Percentiles rank a stretch among this genome's conserved stretches.
Evolutionary conservation across 2,888 invertebrate genomes (phyloP).

Genomic region (Pinctada fucata): DNA sequence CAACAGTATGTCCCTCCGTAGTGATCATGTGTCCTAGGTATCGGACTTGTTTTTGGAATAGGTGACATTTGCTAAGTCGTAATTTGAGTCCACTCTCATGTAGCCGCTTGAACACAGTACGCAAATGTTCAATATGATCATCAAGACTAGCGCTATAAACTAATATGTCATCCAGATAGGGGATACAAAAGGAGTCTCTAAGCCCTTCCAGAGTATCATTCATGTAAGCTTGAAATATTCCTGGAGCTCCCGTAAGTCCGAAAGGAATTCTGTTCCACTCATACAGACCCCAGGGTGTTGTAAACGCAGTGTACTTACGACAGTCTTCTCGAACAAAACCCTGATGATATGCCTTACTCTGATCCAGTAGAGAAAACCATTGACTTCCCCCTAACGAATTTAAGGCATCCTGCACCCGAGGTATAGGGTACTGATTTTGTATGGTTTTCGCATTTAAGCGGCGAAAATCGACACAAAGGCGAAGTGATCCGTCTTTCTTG

Average conservation of each 20-base stretch:
- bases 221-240: conserved; percentile 46
- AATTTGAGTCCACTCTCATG: conserved; percentile 41
- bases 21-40: no score
- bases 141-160: conserved; percentile 43
- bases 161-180: conserved; percentile 48
- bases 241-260: conserved; percentile 41
- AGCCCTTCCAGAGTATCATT: conserved; percentile 35
- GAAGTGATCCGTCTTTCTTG: no score
- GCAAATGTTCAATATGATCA: conserved; percentile 40
- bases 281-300: conserved; percentile 41
- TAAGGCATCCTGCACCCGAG: conserved; percentile 47
- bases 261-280: conserved; percentile 48
- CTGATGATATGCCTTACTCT: conserved; percentile 49
- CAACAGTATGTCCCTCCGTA: no score
- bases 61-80: conserved; percentile 39
- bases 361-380: conserved; percentile 45
- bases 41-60: no score
- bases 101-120: conserved; percentile 37
- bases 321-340: conserved; percentile 42
- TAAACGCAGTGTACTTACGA: conserved; percentile 42
- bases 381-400: conserved; percentile 39
- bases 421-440: conserved; percentile 36
- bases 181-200: conserved; percentile 38
- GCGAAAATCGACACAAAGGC: conserved; percentile 48
- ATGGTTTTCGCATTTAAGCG: conserved; percentile 42